Evolutionary conservation across 2,113 vertebrate genomes (phyloP), one percentile per base, ranked within the genome.

Genomic region (Atractosteus spatula): DNA sequence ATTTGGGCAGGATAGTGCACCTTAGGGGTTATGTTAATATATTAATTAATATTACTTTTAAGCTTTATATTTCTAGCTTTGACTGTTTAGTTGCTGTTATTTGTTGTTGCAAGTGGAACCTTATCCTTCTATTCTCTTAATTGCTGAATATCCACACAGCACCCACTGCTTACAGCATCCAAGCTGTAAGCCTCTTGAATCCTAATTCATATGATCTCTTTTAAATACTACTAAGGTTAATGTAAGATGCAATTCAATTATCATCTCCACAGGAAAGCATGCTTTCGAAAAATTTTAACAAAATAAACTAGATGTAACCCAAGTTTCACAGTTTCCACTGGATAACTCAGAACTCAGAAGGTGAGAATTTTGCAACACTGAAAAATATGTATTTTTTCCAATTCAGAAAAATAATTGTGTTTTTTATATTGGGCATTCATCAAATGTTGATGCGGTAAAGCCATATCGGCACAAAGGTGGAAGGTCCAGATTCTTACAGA

Each of bases 191-290:
- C 55, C 66, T 67, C 45, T 17, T 62, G 65, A 74, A 55, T 55
- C 47, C 66, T 16, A 14, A 67, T 68, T 55, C 17, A 12, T 51
- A 61, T 67, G 41, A 61, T 68, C 64, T 42, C 11, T 73, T 73
- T 68, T 68, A 68, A 41, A 44, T 55, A 44, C 55, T 6, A 17
- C 17, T 7, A 8, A 62, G 29, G 14, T 54, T 62, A 11, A 68
- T 66, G 45, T 42, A 16, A 16, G 11, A 47, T 45, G 42, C 64
- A 47, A 8, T 42, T 62, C 42, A 63, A 54, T 62, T 42, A 41
- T 29, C 56, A 43, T 62, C 54, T 74, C 66, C 12, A 5, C 17
- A 68, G 17, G 43, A 62, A 29, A 29, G 14, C 57, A 57, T 55
- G 8, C 64, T 72, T 68, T 68, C 42, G 44, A 11, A 62, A 65